These are phyloP conservation scores for Spheniscus humboldti DNA, from an alignment of 2,797 vertebrate genomes.

Conservation along the genomic window DNA sequence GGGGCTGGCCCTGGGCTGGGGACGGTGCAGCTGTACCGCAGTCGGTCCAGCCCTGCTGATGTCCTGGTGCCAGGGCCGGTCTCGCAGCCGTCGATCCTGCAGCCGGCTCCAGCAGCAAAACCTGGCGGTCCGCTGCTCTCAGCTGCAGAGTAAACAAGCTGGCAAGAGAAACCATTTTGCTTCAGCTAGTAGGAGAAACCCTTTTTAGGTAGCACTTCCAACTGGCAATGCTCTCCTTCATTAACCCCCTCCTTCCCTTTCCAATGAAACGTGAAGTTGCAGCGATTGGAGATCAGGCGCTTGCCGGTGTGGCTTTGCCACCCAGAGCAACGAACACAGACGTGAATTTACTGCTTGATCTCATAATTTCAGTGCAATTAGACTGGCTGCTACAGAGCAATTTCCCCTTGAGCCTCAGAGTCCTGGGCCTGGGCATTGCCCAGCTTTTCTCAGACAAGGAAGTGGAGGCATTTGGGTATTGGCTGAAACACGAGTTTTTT, in stretches of 20 bases:
- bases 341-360: slow-evolving; percentile 56
- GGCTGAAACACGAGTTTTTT: slow-evolving; percentile 4
- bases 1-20: neutral
- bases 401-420: slow-evolving; percentile 34
- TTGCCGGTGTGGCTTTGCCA: slow-evolving; percentile 12
- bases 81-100: neutral
- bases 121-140: slow-evolving; percentile 51
- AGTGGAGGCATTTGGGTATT: neutral
- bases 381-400: slow-evolving; percentile 39
- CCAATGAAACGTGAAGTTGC: slow-evolving; percentile 18
- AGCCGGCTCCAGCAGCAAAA: slow-evolving; percentile 37
- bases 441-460: slow-evolving; percentile 19
- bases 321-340: slow-evolving; percentile 20
- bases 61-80: neutral
- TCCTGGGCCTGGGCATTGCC: slow-evolving; percentile 8
- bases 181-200: slow-evolving; percentile 67
- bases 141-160: slow-evolving; percentile 67
- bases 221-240: slow-evolving; percentile 56
- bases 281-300: neutral
- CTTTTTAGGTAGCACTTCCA: slow-evolving; percentile 68
- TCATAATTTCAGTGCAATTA: slow-evolving; percentile 53
- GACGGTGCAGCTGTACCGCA: neutral
- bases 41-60: neutral
- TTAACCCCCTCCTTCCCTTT: slow-evolving; percentile 63
- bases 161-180: slow-evolving; percentile 70